A percentile compares a stretch with the other conserved stretches of the same genome.
Evolutionary conservation across 2,113 vertebrate species (phyloP).

Genomic region (Microtus montanus): DNA sequence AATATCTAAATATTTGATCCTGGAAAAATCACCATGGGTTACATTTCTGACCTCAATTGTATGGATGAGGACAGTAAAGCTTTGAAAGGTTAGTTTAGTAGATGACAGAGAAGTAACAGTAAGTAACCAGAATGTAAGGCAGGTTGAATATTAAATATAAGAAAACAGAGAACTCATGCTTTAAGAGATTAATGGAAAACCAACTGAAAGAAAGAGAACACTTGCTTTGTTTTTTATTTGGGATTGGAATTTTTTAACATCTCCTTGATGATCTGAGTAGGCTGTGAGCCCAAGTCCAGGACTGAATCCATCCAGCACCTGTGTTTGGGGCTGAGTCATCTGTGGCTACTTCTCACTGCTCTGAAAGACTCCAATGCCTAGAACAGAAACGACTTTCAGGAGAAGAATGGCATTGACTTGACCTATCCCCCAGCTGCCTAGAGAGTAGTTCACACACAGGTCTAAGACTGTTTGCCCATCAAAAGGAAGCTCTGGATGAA

Average conservation of each 20-base stretch:
- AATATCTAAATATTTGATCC: slow-evolving; percentile 11
- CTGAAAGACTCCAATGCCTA: slow-evolving; percentile 81
- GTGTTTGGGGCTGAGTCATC: slow-evolving; percentile 84
- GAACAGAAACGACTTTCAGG: slow-evolving; percentile 86
- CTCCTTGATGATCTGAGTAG: slow-evolving; percentile 74
- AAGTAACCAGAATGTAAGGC: neutral
- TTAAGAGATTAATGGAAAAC: slow-evolving; percentile 43
- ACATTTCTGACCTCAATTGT: neutral
- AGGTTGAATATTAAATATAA: slow-evolving; percentile 12
- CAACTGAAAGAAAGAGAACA: slow-evolving; percentile 55
- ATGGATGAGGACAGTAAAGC: neutral
- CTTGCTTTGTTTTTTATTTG: slow-evolving; percentile 64
- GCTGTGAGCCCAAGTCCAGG: slow-evolving; percentile 77
- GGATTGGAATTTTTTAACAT: slow-evolving; percentile 60
- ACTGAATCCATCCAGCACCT: slow-evolving; percentile 86
- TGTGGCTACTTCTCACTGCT: slow-evolving; percentile 80
- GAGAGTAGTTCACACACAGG: slow-evolving; percentile 84
- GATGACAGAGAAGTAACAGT: neutral
- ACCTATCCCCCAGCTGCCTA: slow-evolving; percentile 88
- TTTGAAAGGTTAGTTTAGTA: neutral
- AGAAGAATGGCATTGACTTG: slow-evolving; percentile 85
- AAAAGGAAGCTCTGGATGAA: slow-evolving; percentile 87
- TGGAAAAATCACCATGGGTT: slow-evolving; percentile 16
- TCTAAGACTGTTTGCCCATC: slow-evolving; percentile 84
- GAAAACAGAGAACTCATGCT: slow-evolving; percentile 8